These are phyloP conservation scores for Forbesichthys agassizii DNA, from an alignment of 2,113 vertebrate species.

Conservation along the genomic window DNA sequence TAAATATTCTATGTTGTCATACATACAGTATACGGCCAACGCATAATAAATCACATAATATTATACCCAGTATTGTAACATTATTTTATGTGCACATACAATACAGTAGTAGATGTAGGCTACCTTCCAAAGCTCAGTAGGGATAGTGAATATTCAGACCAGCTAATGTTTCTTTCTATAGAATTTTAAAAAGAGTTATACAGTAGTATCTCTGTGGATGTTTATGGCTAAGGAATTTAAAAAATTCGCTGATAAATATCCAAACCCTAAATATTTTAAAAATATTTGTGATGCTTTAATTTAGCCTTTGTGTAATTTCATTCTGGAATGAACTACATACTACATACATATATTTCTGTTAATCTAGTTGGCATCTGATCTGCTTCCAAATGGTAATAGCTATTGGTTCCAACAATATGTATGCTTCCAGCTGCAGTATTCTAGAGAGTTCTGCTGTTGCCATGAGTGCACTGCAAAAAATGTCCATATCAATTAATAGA, in stretches of 20 bases:
- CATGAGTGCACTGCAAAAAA: background rate
- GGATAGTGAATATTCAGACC: too few species aligned
- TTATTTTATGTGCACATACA: too few species aligned
- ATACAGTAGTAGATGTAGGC: too few species aligned
- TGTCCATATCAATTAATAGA: background rate
- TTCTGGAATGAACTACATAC: background rate
- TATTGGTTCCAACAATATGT: conserved; percentile 27
- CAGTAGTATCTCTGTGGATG: too few species aligned
- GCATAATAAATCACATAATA: too few species aligned
- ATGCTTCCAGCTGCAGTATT: conserved; percentile 20
- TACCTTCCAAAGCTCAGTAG: too few species aligned
- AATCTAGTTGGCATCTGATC: conserved; percentile 5
- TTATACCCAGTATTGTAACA: too few species aligned
- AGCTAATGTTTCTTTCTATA: too few species aligned
- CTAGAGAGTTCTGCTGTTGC: conserved; percentile 5
- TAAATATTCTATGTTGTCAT: too few species aligned
- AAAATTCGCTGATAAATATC: background rate
- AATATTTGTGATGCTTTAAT: background rate
- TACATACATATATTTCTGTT: background rate
- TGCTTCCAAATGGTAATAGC: conserved; percentile 23
- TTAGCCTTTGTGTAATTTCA: background rate
- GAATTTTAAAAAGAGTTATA: too few species aligned
- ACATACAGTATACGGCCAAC: too few species aligned
- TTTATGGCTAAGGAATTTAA: background rate
- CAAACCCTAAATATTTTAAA: background rate